Conservation (phyloP, 2,888 invertebrate species). For the Lathronympha strigana region DNA sequence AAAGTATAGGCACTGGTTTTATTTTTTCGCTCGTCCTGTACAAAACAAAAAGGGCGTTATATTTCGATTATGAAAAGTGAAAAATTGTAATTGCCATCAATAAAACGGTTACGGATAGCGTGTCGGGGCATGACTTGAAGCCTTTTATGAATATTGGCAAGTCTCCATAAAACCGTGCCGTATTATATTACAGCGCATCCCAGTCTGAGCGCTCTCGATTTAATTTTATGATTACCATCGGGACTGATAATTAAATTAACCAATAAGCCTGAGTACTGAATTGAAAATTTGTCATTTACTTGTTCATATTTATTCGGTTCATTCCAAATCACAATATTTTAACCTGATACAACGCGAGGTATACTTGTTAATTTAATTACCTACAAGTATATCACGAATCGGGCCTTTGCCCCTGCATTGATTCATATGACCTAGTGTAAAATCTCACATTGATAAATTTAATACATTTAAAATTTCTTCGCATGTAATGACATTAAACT, state of each 20-base stretch:
- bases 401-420: conserved; percentile 46
- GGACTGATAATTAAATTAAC: conserved; percentile 63
- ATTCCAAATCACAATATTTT: conserved; percentile 58
- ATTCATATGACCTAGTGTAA: no score
- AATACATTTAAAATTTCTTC: no score
- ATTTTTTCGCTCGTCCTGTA: no score
- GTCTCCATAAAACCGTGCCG: conserved; percentile 25
- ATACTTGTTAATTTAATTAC: conserved; percentile 38
- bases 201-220: conserved; percentile 61
- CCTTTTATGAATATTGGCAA: conserved; percentile 33
- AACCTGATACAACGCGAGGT: conserved; percentile 53
- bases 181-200: conserved; percentile 23
- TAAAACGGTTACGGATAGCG: conserved; percentile 17
- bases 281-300: conserved; percentile 72
- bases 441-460: no score
- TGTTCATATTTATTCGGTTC: conserved; percentile 69
- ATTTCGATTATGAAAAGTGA: background rate
- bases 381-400: conserved; percentile 31
- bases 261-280: conserved; percentile 70
- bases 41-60: background rate
- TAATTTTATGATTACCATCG: conserved; percentile 72
- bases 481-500: no score
- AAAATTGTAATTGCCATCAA: conserved; percentile 22
- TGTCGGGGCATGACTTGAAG: background rate
- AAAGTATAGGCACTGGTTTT: no score